These are phyloP conservation scores for Ypsolopha scabrella DNA, from an alignment of 2,888 invertebrate genomes.

Conservation along the genomic window DNA sequence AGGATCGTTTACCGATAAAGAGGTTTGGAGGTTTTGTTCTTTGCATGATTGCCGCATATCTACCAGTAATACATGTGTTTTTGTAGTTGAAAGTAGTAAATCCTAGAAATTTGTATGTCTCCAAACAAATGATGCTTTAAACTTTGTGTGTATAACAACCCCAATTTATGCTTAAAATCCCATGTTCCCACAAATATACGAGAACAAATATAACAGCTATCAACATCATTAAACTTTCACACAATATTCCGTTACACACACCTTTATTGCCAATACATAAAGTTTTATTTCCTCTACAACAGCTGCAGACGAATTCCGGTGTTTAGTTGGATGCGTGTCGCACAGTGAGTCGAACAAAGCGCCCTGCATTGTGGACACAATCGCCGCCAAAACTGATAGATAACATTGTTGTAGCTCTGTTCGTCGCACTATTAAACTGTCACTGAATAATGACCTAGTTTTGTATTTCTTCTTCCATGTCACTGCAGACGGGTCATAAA, in stretches of 20 bases:
- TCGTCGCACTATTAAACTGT: background rate
- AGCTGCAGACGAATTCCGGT: background rate
- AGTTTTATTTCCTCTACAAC: background rate
- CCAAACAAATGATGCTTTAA: background rate
- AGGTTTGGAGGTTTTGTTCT: too few relatives aligned
- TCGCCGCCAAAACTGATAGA: constrained; percentile 56
- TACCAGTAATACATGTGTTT: too few relatives aligned
- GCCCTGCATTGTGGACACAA: constrained; percentile 36
- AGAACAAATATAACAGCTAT: background rate
- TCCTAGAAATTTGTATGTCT: background rate
- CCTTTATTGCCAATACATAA: background rate
- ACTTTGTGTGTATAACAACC: background rate
- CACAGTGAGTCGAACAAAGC: constrained; percentile 35
- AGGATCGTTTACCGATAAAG: too few relatives aligned
- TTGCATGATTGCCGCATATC: too few relatives aligned
- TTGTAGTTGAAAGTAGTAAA: too few relatives aligned
- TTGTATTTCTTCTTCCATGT: too few relatives aligned
- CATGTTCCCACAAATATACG: constrained; percentile 38
- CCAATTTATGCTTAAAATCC: constrained; percentile 15
- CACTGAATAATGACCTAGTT: too few relatives aligned
- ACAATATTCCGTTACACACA: background rate
- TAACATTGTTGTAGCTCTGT: constrained; percentile 40
- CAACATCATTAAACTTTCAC: background rate
- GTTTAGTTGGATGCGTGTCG: constrained; percentile 1
- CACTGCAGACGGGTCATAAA: too few relatives aligned